A percentile compares a stretch with the other conserved stretches of the same genome.
phyloP scores from a whole-genome alignment of 2,888 invertebrate genomes.

The Lepidochitona cinerea region DNA sequence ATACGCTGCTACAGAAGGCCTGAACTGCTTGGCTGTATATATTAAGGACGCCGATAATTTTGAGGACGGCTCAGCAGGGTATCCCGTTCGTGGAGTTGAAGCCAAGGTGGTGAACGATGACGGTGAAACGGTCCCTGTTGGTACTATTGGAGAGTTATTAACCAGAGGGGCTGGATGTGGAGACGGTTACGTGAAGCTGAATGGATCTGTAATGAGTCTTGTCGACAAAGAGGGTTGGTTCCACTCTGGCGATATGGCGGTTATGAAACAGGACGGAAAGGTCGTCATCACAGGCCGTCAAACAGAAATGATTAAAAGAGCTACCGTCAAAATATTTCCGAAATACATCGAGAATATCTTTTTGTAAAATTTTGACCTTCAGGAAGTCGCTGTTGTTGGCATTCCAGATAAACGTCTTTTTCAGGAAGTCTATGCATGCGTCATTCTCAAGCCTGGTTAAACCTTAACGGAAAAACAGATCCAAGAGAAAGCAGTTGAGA shows the following conservation, averaged over 20 bases:
- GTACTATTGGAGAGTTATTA: background rate
- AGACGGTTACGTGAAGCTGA: background rate
- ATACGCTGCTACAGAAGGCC: background rate
- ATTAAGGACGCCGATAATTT: background rate
- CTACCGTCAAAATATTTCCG: slow-evolving; percentile 9
- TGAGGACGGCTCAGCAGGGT: background rate
- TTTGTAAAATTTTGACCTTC: background rate
- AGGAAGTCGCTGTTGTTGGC: slow-evolving; percentile 9
- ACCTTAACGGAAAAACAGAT: background rate
- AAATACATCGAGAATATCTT: background rate
- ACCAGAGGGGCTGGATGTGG: background rate
- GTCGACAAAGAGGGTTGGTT: slow-evolving; percentile 3
- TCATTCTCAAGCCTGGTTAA: background rate
- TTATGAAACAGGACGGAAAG: slow-evolving; percentile 3
- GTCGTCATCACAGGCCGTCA: background rate
- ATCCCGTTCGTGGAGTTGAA: background rate
- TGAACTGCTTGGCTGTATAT: background rate
- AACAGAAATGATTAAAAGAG: slow-evolving; percentile 9
- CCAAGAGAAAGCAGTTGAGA: background rate
- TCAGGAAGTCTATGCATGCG: slow-evolving; percentile 13
- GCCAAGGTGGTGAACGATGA: background rate
- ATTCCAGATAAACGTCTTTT: background rate
- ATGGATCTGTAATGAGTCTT: background rate
- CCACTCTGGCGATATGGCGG: slow-evolving; percentile 6
- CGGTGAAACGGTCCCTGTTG: background rate